These are phyloP conservation scores for Psettodes erumei DNA, from an alignment of 2,113 vertebrate species.

Conservation along the genomic window DNA sequence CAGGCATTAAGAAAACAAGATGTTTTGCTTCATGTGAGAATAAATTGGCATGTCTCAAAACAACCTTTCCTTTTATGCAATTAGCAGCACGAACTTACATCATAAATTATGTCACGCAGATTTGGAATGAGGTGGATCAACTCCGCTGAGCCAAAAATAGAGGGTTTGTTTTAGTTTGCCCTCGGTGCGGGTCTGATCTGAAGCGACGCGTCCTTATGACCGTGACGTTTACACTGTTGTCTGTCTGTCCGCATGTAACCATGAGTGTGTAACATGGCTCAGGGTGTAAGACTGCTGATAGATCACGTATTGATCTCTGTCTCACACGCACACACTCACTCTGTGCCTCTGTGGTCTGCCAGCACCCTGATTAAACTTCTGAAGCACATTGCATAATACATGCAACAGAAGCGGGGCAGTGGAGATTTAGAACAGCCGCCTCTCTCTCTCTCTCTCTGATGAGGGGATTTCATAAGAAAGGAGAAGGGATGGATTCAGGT, in stretches of 20 bases:
- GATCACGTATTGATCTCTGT: slow-evolving; percentile 46
- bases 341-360: slow-evolving; percentile 41
- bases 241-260: background rate
- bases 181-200: slow-evolving; percentile 18
- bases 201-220: slow-evolving; percentile 5
- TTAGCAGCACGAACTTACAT: slow-evolving; percentile 24
- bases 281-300: slow-evolving; percentile 25
- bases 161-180: slow-evolving; percentile 34
- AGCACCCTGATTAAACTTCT: slow-evolving; percentile 70
- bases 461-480: slow-evolving; percentile 80
- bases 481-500: slow-evolving; percentile 78
- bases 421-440: slow-evolving; percentile 78
- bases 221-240: slow-evolving; percentile 8
- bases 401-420: slow-evolving; percentile 77
- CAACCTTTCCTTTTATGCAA: slow-evolving; percentile 18
- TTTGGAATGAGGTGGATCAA: slow-evolving; percentile 41
- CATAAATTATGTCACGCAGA: slow-evolving; percentile 50
- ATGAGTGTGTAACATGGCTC: background rate
- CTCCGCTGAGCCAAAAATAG: slow-evolving; percentile 23
- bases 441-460: slow-evolving; percentile 48
- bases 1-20: background rate
- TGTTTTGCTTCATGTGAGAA: background rate
- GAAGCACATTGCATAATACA: slow-evolving; percentile 78
- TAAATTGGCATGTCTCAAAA: background rate
- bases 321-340: slow-evolving; percentile 13